Percentiles rank a stretch among this genome's conserved stretches.
Evolutionary conservation across 2,797 vertebrate species (phyloP).

Genomic region (Cyclopterus lumpus): DNA sequence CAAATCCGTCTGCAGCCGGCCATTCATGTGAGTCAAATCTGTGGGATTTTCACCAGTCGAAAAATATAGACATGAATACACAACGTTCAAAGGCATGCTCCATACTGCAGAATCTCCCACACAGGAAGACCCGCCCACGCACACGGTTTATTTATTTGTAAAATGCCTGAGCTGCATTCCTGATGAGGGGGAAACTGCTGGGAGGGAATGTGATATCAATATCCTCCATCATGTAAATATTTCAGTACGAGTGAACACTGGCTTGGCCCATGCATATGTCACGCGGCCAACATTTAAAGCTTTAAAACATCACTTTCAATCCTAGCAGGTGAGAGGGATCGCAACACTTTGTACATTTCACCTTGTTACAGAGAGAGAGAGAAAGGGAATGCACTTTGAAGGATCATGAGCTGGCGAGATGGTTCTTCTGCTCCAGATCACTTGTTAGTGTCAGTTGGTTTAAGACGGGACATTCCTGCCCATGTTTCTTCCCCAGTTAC

Average conservation of each 20-base stretch:
- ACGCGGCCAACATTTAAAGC: constrained; percentile 18
- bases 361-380: constrained; percentile 46
- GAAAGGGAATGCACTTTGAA: constrained; percentile 73
- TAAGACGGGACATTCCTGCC: constrained; percentile 35
- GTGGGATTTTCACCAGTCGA: constrained; percentile 48
- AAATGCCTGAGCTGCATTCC: constrained; percentile 44
- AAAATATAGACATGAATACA: constrained; percentile 55
- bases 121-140: constrained; percentile 48
- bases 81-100: constrained; percentile 43
- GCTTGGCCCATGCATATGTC: constrained; percentile 1
- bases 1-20: constrained; percentile 40
- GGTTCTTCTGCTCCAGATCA: constrained; percentile 63
- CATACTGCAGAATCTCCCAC: constrained; percentile 49
- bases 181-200: constrained; percentile 22
- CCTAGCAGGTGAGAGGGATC: constrained; percentile 27
- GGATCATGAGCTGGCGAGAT: constrained; percentile 74
- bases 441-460: constrained; percentile 71
- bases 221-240: constrained; percentile 54
- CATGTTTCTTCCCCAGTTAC: constrained; percentile 32
- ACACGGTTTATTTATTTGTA: constrained; percentile 39
- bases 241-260: constrained; percentile 38
- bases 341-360: constrained; percentile 60
- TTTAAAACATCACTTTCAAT: constrained; percentile 41
- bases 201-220: constrained; percentile 51
- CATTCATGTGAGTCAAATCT: constrained; percentile 62